Evolutionary conservation across 2,888 invertebrate species (phyloP), one percentile per base, ranked within the genome.

Genomic region (Drosophila lacicola): DNA sequence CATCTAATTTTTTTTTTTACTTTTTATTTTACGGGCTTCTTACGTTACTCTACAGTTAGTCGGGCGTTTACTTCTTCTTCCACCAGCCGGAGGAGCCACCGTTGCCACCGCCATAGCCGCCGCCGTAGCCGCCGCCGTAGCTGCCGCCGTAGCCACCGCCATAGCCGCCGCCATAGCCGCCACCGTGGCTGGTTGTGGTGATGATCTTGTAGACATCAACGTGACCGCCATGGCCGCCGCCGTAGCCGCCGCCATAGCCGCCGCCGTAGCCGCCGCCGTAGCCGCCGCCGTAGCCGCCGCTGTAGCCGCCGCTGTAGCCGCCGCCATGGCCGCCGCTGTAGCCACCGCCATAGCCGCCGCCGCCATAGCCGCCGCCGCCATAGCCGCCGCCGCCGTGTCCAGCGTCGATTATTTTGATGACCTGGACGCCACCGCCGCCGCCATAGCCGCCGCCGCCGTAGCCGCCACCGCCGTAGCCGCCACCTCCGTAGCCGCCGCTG

Each of bases 41-140:
- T 49, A 36, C 10, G 14, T 6, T 41, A 63, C 34, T 44, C 21
- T 53, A 41, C 11, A 41, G 53, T 50, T 37, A 2, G 9, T 49
- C 25, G 4, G 61, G 42, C 21, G 69, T n/a, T 74, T 74, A 85
- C 50, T 85, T 88, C 64, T 87, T 85, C 67, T 87, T 86, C 88
- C 84, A 84, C 84, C 84, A 84, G 50, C 83, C 83, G 61, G 82
- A 86, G 51, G 56, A 46, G 17, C 58, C 55, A 19, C 74, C 71
- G 5, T 41, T 21, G 47, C 57, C 44, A 11, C 79, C 63, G 39
- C 65, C 78, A 11, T 44, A 51, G 6, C 76, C 69, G 9, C 72
- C 65, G 3, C 56, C 61, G 10, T 54, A n/a, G 33, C 80, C 66
- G 3, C 72, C 61, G 21, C 56, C 44, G n/a, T 58, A 46, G 44